phyloP scores from a whole-genome alignment of 2,888 invertebrate genomes.

The Epistrophe grossulariae region DNA sequence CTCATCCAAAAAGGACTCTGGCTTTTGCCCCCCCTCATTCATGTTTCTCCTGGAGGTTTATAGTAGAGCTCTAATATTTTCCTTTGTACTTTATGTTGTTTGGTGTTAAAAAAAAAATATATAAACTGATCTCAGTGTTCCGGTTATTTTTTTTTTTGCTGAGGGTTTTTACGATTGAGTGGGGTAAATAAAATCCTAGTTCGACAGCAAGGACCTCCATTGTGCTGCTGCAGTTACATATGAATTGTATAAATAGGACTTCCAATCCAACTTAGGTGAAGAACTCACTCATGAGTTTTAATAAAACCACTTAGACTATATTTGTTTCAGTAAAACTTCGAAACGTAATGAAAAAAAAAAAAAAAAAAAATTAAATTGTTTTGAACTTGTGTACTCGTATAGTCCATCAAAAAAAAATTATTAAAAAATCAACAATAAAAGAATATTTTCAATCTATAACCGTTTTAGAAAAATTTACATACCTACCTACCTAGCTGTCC shows the following conservation, averaged over 20 bases:
- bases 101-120: constrained; percentile 48
- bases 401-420: background rate
- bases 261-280: background rate
- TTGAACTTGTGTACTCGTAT: background rate
- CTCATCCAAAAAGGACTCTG: background rate
- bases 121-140: constrained; percentile 64
- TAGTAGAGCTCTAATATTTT: constrained; percentile 46
- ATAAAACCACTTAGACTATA: constrained; percentile 50
- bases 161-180: background rate
- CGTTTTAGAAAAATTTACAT: background rate
- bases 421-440: background rate
- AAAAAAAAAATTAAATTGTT: constrained; percentile 11
- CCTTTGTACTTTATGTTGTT: constrained; percentile 54
- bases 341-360: constrained; percentile 12
- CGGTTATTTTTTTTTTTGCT: constrained; percentile 28
- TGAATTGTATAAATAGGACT: background rate
- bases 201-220: constrained; percentile 13
- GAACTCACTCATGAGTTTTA: background rate
- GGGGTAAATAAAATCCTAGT: constrained; percentile 7
- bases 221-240: background rate
- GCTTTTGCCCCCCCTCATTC: background rate
- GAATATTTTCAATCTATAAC: background rate
- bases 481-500: background rate
- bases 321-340: constrained; percentile 58
- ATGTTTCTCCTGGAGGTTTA: constrained; percentile 19